These are phyloP conservation scores for Ptychoptera albimana DNA, from an alignment of 2,888 invertebrate species.

Conservation along the genomic window DNA sequence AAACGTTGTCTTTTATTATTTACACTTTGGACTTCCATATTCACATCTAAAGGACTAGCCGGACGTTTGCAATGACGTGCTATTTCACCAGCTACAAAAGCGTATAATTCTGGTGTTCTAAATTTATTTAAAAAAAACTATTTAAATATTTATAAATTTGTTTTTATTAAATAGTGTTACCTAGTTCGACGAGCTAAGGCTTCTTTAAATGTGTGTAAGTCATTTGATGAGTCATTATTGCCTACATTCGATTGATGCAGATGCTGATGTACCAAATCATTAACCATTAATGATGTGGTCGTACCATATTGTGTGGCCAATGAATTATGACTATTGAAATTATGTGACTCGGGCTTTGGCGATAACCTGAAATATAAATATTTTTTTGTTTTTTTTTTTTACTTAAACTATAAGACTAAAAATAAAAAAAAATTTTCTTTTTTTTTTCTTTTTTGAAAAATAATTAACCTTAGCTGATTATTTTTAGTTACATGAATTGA, in stretches of 20 bases:
- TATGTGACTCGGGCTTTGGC: conserved; percentile 36
- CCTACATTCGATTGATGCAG: not conserved
- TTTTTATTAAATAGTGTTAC: conserved; percentile 11
- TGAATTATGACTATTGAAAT: conserved; percentile 27
- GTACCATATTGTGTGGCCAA: conserved; percentile 1
- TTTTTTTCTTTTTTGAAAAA: no score
- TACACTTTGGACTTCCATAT: conserved; percentile 63
- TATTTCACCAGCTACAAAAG: conserved; percentile 57
- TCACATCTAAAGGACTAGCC: conserved; percentile 51
- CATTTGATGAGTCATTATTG: conserved; percentile 21
- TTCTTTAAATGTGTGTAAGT: conserved; percentile 58
- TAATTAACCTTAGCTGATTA: no score
- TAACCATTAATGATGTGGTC: not conserved
- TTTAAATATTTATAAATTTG: not conserved
- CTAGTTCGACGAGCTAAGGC: conserved; percentile 43
- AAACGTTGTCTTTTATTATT: conserved; percentile 51
- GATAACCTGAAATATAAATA: conserved; percentile 28
- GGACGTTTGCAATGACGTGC: conserved; percentile 55
- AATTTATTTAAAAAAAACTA: not conserved
- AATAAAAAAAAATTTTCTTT: no score
- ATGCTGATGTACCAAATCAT: no score
- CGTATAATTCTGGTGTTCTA: conserved; percentile 41
- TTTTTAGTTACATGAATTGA: not conserved
- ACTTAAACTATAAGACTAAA: no score
- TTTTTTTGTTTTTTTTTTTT: no score